These are phyloP conservation scores for Tamias sibiricus DNA, from an alignment of 2,113 vertebrate genomes.

Conservation along the genomic window DNA sequence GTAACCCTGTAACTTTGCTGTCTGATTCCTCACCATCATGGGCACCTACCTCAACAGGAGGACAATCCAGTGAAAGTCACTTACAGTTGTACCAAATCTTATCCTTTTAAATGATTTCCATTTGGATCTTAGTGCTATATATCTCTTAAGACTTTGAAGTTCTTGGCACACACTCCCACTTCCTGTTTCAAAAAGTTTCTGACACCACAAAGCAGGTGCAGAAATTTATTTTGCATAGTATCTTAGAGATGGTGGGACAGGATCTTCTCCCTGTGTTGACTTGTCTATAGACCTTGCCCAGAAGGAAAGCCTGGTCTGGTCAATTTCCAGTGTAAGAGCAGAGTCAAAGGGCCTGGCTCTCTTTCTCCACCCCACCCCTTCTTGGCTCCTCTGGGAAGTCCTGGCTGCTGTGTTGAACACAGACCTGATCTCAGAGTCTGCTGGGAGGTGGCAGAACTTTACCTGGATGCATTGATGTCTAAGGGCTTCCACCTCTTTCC, in stretches of 20 bases:
- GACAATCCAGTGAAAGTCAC: neutral
- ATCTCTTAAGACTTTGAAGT: neutral
- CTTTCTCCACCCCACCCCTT: neutral
- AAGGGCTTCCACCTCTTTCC: neutral
- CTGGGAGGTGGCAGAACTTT: neutral
- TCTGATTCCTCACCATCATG: neutral
- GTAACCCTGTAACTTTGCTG: neutral
- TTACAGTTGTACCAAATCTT: neutral
- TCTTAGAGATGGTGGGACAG: neutral
- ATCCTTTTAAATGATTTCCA: neutral
- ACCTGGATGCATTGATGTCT: fast-evolving
- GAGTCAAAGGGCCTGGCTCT: neutral
- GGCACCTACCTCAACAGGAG: neutral
- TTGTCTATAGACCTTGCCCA: too few species aligned
- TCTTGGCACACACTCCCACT: too few species aligned
- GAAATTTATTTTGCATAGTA: neutral
- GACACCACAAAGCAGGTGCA: neutral
- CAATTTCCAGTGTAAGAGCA: neutral
- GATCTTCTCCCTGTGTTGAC: neutral
- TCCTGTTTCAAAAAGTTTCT: neutral
- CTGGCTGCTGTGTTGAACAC: neutral
- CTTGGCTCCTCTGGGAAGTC: neutral
- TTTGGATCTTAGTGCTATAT: neutral
- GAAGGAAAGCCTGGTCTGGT: neutral
- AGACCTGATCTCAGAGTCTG: neutral